Evolutionary conservation across 2,797 vertebrate species (phyloP), one percentile per base, ranked within the genome.

Genomic region (Cryptoprocta ferox): DNA sequence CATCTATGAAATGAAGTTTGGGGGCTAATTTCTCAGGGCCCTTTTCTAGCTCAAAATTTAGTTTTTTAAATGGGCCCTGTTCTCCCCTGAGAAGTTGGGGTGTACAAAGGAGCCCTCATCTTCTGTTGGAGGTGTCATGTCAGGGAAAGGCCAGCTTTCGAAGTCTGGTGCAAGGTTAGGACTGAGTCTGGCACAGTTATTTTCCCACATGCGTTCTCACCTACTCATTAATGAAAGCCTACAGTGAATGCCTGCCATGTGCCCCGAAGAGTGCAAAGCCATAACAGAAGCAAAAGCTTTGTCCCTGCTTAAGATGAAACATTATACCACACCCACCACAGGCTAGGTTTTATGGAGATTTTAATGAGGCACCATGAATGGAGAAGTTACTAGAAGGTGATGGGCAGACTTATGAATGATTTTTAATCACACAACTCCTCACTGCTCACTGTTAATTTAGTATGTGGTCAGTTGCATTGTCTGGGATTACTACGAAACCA

Each of bases 21-120:
- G 50, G 35, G 73, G 53, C 90, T 97, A 97, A 98, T 96, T 97
- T 97, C 96, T 84, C 95, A 97, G 95, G 90, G 93, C 87, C 90
- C 63, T 42, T 95, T 97, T 94, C 89, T 90, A 93, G 76, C 59
- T 92, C 84, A 91, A 96, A 96, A 97, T 61, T 84, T 84, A 48
- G 89, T 81, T 97, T 90, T 92, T 76, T 88, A 87, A 66, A 71
- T 82, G 53, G 88, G 73, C 24, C 1, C 4, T 85, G 76, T 42
- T 96, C 89, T 93, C 76, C 76, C 90, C 3, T 50, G 76, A 95
- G 85, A 94, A 89, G 59, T 3, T n/a, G 35, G 76, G 78, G 71
- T 71, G 73, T 50, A 70, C 80, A 95, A 96, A 83, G 14, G 83
- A 66, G 68, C 59, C 45, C 42, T 68, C 32, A 59, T 53, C 59